These are phyloP conservation scores for Lymantria monacha DNA, from an alignment of 2,888 invertebrate genomes.

Conservation along the genomic window DNA sequence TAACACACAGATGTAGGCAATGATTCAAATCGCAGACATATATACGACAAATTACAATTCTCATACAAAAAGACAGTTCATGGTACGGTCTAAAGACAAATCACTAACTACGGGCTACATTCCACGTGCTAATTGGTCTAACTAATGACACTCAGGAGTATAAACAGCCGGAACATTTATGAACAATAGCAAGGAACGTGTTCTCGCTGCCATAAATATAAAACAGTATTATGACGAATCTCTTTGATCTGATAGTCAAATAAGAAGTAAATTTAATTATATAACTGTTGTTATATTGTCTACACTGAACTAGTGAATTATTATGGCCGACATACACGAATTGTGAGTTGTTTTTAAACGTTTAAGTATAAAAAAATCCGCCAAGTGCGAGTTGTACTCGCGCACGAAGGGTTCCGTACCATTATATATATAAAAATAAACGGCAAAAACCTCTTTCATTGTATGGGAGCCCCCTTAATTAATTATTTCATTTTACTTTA, in stretches of 20 bases:
- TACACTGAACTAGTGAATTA: neutral
- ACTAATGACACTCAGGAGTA: conserved; percentile 39
- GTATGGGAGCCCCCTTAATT: no score
- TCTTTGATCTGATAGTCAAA: conserved; percentile 12
- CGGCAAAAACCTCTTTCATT: no score
- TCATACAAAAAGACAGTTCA: conserved; percentile 29
- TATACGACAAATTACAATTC: conserved; percentile 34
- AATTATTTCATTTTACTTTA: no score
- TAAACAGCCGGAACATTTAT: conserved; percentile 37
- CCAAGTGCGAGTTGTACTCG: no score
- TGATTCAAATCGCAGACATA: conserved; percentile 24
- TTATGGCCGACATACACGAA: neutral
- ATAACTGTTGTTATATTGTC: conserved; percentile 1
- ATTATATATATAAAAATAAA: no score
- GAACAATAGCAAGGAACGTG: conserved; percentile 41
- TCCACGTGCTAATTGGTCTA: conserved; percentile 51
- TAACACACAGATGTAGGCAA: conserved; percentile 25
- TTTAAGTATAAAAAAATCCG: no score
- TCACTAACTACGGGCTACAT: conserved; percentile 42
- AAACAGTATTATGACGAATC: conserved; percentile 3
- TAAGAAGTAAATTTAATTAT: conserved; percentile 1
- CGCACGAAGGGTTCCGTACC: no score
- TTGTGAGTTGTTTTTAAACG: no score
- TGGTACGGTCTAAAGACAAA: conserved; percentile 34
- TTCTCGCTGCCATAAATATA: conserved; percentile 22